Conservation (phyloP, 2,888 invertebrate species). For the Orthosia cruda region DNA sequence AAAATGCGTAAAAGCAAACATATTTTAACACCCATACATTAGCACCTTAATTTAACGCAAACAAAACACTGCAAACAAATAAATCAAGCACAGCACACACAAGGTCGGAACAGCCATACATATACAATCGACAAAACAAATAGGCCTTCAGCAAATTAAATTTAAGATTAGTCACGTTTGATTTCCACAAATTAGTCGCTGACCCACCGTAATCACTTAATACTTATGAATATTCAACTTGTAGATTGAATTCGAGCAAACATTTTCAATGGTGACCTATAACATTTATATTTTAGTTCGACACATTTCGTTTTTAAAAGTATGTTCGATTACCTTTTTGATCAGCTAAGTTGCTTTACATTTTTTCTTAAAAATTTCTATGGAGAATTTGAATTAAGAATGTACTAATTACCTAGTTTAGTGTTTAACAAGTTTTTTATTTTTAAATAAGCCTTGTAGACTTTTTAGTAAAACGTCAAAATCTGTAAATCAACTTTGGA, state of each 20-base stretch:
- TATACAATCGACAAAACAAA: conserved; percentile 51
- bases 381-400: too few species aligned
- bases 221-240: conserved; percentile 80
- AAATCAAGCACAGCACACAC: conserved; percentile 24
- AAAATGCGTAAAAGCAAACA: background rate
- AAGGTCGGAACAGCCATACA: conserved; percentile 30
- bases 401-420: too few species aligned
- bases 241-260: conserved; percentile 67
- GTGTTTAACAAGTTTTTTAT: too few species aligned
- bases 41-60: conserved; percentile 15
- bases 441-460: too few species aligned
- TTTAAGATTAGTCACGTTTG: conserved; percentile 77
- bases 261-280: conserved; percentile 59
- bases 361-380: too few species aligned
- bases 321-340: background rate
- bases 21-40: background rate
- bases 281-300: background rate
- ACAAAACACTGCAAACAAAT: conserved; percentile 23
- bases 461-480: background rate
- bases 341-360: too few species aligned
- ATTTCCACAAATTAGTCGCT: conserved; percentile 75
- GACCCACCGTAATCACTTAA: conserved; percentile 72
- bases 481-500: background rate
- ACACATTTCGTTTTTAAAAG: conserved; percentile 10
- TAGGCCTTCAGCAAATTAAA: conserved; percentile 70